Evolutionary conservation across 2,797 vertebrate genomes (phyloP), one percentile per base, ranked within the genome.

Genomic region (Rhynchonycteris naso): DNA sequence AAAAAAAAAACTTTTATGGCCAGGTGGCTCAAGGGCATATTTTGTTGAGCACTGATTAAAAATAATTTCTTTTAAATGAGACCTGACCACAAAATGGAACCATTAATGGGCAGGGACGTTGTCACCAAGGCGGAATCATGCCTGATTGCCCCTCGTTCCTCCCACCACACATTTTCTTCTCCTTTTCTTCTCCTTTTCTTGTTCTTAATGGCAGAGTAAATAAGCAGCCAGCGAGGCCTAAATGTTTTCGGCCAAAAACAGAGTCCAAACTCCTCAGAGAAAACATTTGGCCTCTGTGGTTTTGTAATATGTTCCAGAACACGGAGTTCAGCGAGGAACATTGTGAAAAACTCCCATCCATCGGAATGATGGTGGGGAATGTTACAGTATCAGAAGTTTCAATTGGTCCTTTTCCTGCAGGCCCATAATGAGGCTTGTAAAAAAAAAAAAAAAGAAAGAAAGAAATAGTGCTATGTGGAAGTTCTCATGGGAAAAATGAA

Each of bases 51-150:
- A 97, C 98, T 98, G 98, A 98, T 99, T 98, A 98, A 98, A 98
- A 98, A 98, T 99, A 99, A 98, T 99, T 99, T 98, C 98, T 98
- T 98, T 98, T 98, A 98, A 98, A 98, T 98, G 98, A 98, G 98
- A 98, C 98, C 97, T 98, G 98, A 98, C 98, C 98, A 98, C 98
- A 98, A 98, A 98, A 98, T 98, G 97, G 97, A 97, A 97, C 97
- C 98, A 98, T 98, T 99, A 98, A 98, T 98, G 97, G 97, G 97
- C 97, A 98, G 97, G 97, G 97, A 97, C 95, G 97, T 98, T 98
- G 98, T 98, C 98, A 98, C 97, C 97, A 98, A 97, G 97, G 98
- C 98, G 97, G 97, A 98, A 98, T 97, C 97, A 98, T 1, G 96
- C 97, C 97, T 98, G 98, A 98, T 97, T 97, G 88, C 97, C 93